Percentiles rank a stretch among this genome's conserved stretches.
These are phyloP conservation scores for Ahaetulla prasina DNA, from an alignment of 2,113 vertebrate species.

Conservation along the genomic window DNA sequence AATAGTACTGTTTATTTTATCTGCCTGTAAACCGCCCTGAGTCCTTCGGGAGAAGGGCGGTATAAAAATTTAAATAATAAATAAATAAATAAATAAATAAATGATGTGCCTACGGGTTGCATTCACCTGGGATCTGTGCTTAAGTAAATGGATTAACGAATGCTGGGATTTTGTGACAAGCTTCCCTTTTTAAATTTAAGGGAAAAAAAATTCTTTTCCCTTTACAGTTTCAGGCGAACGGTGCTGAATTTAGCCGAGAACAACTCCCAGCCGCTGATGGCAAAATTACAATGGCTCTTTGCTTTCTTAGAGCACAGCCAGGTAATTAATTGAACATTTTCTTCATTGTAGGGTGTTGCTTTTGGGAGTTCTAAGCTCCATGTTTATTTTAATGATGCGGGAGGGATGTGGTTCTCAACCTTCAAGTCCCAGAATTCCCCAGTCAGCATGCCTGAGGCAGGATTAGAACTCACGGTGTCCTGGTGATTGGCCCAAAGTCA, in stretches of 20 bases:
- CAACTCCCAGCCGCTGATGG: conserved; percentile 79
- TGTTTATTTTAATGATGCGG: not conserved
- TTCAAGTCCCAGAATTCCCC: not conserved
- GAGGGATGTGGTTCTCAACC: not conserved
- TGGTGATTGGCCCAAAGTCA: too few relatives aligned
- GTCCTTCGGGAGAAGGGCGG: too few relatives aligned
- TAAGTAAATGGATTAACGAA: not conserved
- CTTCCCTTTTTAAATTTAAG: conserved; percentile 11
- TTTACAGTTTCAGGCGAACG: conserved; percentile 74
- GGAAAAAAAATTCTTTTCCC: conserved; percentile 36
- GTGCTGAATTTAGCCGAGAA: conserved; percentile 74
- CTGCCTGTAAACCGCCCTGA: too few relatives aligned
- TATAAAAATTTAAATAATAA: too few relatives aligned
- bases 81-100: too few relatives aligned
- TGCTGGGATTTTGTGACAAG: not conserved
- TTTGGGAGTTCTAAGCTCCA: not conserved
- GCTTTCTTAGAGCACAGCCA: conserved; percentile 82
- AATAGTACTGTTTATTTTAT: too few relatives aligned
- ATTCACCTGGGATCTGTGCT: not conserved
- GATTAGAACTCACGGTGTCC: not conserved
- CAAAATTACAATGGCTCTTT: conserved; percentile 79
- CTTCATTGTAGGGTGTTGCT: not conserved
- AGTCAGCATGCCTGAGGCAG: not conserved
- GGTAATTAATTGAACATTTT: conserved; percentile 56
- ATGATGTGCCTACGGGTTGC: not conserved